phyloP scores from a whole-genome alignment of 1,140 invertebrate genomes.

The Cheumatopsyche charites region DNA sequence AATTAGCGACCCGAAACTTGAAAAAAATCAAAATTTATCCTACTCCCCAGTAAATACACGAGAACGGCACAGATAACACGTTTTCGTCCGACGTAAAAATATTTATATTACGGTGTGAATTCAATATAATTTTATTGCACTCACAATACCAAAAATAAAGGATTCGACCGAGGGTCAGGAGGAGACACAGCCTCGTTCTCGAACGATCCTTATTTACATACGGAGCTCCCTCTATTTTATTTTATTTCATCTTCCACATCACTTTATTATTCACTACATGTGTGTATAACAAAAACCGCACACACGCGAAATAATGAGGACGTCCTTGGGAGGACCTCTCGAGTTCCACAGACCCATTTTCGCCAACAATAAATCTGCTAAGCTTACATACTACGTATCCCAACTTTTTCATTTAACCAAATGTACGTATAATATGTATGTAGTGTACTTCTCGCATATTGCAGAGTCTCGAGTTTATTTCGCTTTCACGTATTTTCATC shows the following conservation, averaged over 20 bases:
- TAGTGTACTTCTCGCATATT: too few relatives aligned
- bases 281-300: not conserved
- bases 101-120: not conserved
- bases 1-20: too few relatives aligned
- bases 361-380: slow-evolving; percentile 17
- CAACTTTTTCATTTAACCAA: too few relatives aligned
- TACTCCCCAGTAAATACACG: too few relatives aligned
- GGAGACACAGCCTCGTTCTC: not conserved
- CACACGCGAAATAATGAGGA: slow-evolving; percentile 23
- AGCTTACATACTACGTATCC: not conserved
- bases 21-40: too few relatives aligned
- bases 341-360: slow-evolving; percentile 26
- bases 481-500: too few relatives aligned
- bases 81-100: too few relatives aligned
- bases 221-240: slow-evolving; percentile 3
- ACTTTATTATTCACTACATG: not conserved
- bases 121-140: slow-evolving; percentile 18
- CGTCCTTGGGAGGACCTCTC: slow-evolving; percentile 21
- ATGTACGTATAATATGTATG: too few relatives aligned
- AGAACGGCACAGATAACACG: too few relatives aligned
- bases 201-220: slow-evolving; percentile 27
- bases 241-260: too few relatives aligned
- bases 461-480: too few relatives aligned
- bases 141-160: too few relatives aligned
- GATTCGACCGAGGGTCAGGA: not conserved